Percentiles rank a stretch among this genome's conserved stretches.
Evolutionary conservation across 2,113 vertebrate species (phyloP).

Genomic region (Lethenteron reissneri): DNA sequence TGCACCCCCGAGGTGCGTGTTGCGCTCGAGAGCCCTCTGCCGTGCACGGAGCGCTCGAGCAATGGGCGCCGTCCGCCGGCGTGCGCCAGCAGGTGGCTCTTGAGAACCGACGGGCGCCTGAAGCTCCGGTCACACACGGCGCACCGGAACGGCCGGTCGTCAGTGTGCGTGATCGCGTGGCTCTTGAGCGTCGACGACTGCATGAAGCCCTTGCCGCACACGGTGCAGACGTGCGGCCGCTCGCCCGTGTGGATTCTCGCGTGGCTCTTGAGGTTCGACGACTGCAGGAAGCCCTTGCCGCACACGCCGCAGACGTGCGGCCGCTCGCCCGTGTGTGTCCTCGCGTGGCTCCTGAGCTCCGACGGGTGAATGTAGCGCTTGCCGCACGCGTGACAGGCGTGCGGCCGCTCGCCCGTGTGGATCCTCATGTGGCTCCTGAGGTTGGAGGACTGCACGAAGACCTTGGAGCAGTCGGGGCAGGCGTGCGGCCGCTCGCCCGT

Average conservation of each 20-base stretch:
- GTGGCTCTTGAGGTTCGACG: conserved; percentile 3
- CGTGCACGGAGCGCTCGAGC: too few relatives aligned
- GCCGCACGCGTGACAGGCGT: conserved; percentile 1
- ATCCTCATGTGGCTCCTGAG: background rate
- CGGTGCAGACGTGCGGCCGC: background rate
- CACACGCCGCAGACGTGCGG: conserved; percentile 5
- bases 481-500: conserved; percentile 28
- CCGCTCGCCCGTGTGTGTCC: conserved; percentile 3
- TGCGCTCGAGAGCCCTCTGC: too few relatives aligned
- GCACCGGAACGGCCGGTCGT: background rate
- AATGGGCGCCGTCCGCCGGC: background rate
- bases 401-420: background rate
- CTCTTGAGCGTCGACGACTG: background rate
- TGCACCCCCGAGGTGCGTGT: too few relatives aligned
- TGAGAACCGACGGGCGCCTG: background rate
- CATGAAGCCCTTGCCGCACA: conserved; percentile 2
- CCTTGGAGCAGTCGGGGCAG: conserved; percentile 32
- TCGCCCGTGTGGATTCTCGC: background rate
- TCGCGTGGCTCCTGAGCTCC: background rate
- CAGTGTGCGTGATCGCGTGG: background rate
- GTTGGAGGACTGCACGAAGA: background rate
- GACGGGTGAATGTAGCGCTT: background rate
- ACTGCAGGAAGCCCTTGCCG: background rate
- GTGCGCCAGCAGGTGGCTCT: background rate
- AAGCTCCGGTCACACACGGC: background rate